Evolutionary conservation across 2,113 vertebrate species (phyloP).

Genomic region (Caloenas nicobarica): DNA sequence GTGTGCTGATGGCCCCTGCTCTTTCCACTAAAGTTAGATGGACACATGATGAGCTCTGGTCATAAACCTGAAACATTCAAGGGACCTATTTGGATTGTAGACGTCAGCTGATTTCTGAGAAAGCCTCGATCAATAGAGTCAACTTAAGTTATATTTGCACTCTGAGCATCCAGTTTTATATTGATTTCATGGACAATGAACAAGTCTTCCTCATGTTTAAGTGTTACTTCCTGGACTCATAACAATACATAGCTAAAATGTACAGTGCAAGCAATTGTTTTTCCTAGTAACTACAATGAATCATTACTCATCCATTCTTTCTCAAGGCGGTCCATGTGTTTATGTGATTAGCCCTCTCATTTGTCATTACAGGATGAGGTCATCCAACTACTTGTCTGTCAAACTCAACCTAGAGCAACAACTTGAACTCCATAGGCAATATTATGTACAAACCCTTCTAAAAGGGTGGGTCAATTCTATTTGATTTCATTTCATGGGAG

Average conservation of each 20-base stretch:
- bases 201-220: neutral
- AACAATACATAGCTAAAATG: neutral
- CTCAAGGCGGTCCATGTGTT: neutral
- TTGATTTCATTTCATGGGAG: neutral
- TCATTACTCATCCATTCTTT: neutral
- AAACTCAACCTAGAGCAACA: neutral
- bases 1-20: neutral
- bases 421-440: neutral
- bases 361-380: neutral
- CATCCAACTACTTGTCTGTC: neutral
- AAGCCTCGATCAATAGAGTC: neutral
- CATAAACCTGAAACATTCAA: neutral
- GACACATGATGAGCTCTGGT: rapidly evolving
- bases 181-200: neutral
- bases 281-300: neutral
- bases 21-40: neutral
- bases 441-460: neutral
- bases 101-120: neutral
- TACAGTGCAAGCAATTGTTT: neutral
- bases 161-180: neutral
- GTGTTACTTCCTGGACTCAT: neutral
- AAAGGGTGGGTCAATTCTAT: neutral
- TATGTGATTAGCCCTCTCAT: neutral
- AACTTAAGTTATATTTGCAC: neutral
- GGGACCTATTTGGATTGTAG: neutral